phyloP scores from a whole-genome alignment of 1,140 invertebrate genomes.

The Sesamia nonagrioides region DNA sequence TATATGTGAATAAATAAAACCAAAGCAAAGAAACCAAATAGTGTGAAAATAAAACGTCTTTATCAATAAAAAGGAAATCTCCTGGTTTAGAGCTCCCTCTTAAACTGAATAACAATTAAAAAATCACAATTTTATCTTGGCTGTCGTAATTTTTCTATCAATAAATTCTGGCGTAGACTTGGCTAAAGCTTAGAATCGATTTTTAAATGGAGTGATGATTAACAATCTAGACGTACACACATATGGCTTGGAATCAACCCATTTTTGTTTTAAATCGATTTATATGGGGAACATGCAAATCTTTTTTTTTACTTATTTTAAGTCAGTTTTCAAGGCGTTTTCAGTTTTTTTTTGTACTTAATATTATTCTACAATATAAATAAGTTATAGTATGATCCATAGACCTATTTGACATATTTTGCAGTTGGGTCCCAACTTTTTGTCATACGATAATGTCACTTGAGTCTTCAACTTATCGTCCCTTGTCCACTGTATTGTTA shows the following conservation, averaged over 20 bases:
- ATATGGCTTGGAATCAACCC: conserved; percentile 12
- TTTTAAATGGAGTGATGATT: conserved; percentile 19
- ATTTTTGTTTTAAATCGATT: neutral
- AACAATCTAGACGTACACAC: neutral
- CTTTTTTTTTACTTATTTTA: neutral
- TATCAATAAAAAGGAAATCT: neutral
- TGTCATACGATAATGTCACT: conserved; percentile 27
- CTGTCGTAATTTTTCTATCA: neutral
- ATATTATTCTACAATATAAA: neutral
- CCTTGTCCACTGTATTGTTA: conserved; percentile 31
- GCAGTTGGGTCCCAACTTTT: neutral
- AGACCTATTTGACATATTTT: neutral
- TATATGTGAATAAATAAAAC: too few relatives aligned
- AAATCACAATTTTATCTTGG: neutral
- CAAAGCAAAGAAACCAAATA: neutral
- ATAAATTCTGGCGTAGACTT: neutral
- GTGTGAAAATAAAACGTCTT: neutral
- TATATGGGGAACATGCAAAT: conserved; percentile 12
- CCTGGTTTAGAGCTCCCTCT: neutral
- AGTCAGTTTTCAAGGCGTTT: conserved; percentile 26
- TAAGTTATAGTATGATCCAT: neutral
- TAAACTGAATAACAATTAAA: neutral
- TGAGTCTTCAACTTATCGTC: conserved; percentile 5
- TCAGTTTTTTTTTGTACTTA: neutral
- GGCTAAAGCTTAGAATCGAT: neutral